Conservation (phyloP, 2,888 invertebrate genomes). For the Dastarcus helophoroides region DNA sequence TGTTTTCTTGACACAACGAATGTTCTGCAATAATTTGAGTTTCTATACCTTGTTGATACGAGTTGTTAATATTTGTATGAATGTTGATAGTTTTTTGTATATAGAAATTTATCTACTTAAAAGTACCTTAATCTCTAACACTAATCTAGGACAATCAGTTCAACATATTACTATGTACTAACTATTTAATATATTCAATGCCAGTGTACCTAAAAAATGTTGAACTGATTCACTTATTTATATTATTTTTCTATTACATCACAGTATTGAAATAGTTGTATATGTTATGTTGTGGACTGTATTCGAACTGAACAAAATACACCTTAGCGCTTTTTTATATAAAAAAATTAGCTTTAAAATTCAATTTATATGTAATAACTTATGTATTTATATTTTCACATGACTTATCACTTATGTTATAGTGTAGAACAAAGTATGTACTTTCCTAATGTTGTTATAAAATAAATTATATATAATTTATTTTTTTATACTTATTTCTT, state of each 20-base stretch:
- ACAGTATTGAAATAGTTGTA: conserved; percentile 29
- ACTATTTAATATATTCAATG: conserved; percentile 29
- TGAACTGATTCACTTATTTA: conserved; percentile 20
- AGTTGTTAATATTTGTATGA: conserved; percentile 22
- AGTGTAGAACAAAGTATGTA: conserved; percentile 26
- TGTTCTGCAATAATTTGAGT: conserved; percentile 23
- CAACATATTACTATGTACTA: conserved; percentile 28
- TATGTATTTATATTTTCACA: conserved; percentile 27
- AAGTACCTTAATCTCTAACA: conserved; percentile 26
- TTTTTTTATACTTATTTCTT: too few relatives aligned
- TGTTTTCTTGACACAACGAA: conserved; percentile 23
- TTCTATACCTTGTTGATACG: conserved; percentile 22
- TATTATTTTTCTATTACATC: conserved; percentile 25
- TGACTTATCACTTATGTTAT: conserved; percentile 12
- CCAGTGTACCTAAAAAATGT: conserved; percentile 24
- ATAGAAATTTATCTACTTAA: conserved; percentile 24
- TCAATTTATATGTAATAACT: conserved; percentile 20
- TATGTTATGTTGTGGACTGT: conserved; percentile 15
- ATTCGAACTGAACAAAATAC: conserved; percentile 21
- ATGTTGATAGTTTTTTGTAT: conserved; percentile 25
- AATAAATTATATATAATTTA: conserved; percentile 30
- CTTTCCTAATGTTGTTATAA: conserved; percentile 31
- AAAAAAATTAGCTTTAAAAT: conserved; percentile 24
- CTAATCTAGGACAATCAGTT: conserved; percentile 16
- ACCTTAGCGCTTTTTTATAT: conserved; percentile 17